Evolutionary conservation across 1,140 invertebrate genomes (phyloP).

Genomic region (Drosophila nasuta): DNA sequence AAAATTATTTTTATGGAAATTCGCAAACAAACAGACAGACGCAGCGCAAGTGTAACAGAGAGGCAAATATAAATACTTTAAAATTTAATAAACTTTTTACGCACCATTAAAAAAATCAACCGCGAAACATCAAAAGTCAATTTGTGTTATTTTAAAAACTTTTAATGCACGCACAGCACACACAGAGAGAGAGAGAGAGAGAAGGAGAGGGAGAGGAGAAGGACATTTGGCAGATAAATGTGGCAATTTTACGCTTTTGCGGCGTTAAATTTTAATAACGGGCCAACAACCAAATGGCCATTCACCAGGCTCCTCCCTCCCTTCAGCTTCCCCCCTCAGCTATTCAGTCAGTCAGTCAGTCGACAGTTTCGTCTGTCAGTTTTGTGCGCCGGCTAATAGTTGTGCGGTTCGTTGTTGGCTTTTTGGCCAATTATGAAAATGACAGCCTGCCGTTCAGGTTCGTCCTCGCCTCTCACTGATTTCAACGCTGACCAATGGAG

Average conservation of each 20-base stretch:
- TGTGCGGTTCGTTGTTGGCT: slow-evolving; percentile 71
- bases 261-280: slow-evolving; percentile 81
- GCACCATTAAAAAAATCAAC: slow-evolving; percentile 79
- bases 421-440: slow-evolving; percentile 81
- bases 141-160: slow-evolving; percentile 79
- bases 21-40: slow-evolving; percentile 19
- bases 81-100: slow-evolving; percentile 83
- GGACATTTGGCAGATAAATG: slow-evolving; percentile 72
- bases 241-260: slow-evolving; percentile 80
- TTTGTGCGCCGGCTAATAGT: slow-evolving; percentile 70
- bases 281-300: slow-evolving; percentile 58
- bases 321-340: background rate
- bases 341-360: background rate
- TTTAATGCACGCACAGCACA: slow-evolving; percentile 66
- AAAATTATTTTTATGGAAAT: slow-evolving; percentile 80
- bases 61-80: slow-evolving; percentile 49
- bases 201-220: slow-evolving; percentile 38
- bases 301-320: slow-evolving; percentile 25
- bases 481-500: slow-evolving; percentile 18
- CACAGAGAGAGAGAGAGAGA: background rate
- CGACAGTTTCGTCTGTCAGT: slow-evolving; percentile 39
- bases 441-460: slow-evolving; percentile 51
- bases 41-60: slow-evolving; percentile 8
- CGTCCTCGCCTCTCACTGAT: background rate
- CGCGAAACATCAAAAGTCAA: slow-evolving; percentile 81